These are phyloP conservation scores for Phylloscopus trochilus DNA, from an alignment of 2,113 vertebrate genomes.

Conservation along the genomic window DNA sequence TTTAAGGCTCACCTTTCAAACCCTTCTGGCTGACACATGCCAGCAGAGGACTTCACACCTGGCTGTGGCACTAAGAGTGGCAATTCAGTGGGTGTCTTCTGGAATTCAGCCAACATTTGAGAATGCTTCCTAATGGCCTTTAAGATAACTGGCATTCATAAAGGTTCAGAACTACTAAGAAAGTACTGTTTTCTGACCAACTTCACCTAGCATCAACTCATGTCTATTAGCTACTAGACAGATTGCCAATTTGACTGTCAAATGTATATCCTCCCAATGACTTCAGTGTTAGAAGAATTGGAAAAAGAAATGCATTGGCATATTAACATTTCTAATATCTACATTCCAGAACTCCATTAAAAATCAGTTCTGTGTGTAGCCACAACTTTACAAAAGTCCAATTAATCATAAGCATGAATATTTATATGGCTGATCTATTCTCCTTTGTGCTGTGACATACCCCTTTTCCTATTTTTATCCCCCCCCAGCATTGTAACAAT, in stretches of 20 bases:
- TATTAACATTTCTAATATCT: neutral
- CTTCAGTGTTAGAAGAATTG: neutral
- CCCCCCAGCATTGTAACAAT: neutral
- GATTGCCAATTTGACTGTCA: neutral
- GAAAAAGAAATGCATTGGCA: neutral
- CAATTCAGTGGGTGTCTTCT: neutral
- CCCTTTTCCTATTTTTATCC: neutral
- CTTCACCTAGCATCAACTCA: neutral
- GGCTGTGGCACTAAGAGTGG: neutral
- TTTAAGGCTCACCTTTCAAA: neutral
- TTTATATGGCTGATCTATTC: neutral
- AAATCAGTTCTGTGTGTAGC: neutral
- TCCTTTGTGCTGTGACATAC: neutral
- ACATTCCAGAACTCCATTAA: neutral
- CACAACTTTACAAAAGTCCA: neutral
- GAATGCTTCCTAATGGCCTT: neutral
- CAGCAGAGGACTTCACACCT: neutral
- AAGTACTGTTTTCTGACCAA: neutral
- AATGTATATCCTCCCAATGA: neutral
- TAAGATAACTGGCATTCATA: neutral
- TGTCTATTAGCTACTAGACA: neutral
- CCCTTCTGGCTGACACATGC: neutral
- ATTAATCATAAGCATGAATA: neutral
- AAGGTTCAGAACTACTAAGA: neutral
- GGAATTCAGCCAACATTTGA: neutral